phyloP scores from a whole-genome alignment of 2,113 vertebrate genomes.

The Caranx ignobilis region DNA sequence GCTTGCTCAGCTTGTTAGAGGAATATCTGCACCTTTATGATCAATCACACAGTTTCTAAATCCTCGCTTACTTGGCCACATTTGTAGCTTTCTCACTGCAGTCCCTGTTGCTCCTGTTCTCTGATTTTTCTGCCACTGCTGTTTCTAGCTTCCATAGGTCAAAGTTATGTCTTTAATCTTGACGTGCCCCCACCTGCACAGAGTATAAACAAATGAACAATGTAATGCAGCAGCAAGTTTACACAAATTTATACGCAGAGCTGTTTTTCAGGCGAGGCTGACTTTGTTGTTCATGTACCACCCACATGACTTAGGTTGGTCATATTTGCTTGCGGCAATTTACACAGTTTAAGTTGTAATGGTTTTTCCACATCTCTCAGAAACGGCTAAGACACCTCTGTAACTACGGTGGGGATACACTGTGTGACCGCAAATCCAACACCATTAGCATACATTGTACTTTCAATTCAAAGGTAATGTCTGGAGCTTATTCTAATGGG shows the following conservation, averaged over 20 bases:
- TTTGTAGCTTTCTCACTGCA: background rate
- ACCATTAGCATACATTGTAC: constrained; percentile 60
- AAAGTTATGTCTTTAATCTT: constrained; percentile 62
- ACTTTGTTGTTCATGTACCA: constrained; percentile 53
- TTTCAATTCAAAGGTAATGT: constrained; percentile 70
- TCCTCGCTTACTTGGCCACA: constrained; percentile 13
- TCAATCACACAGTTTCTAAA: constrained; percentile 47
- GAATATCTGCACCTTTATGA: constrained; percentile 57
- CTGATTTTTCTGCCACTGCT: constrained; percentile 32
- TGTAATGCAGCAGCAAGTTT: constrained; percentile 28
- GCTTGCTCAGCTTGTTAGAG: constrained; percentile 59
- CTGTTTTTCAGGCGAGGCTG: constrained; percentile 36
- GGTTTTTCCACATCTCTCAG: constrained; percentile 64
- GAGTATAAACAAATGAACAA: constrained; percentile 51
- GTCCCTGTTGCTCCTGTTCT: constrained; percentile 22
- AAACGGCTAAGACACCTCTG: constrained; percentile 64
- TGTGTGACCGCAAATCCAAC: constrained; percentile 23
- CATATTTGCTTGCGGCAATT: constrained; percentile 71
- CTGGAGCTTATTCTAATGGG: constrained; percentile 60
- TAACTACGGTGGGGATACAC: constrained; percentile 71
- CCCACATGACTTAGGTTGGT: constrained; percentile 50
- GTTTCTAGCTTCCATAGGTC: constrained; percentile 51
- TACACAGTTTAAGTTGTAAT: constrained; percentile 73
- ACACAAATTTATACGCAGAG: constrained; percentile 59
- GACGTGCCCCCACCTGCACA: constrained; percentile 20